Evolutionary conservation across 2,888 invertebrate genomes (phyloP).

Genomic region (Leuctra nigra): DNA sequence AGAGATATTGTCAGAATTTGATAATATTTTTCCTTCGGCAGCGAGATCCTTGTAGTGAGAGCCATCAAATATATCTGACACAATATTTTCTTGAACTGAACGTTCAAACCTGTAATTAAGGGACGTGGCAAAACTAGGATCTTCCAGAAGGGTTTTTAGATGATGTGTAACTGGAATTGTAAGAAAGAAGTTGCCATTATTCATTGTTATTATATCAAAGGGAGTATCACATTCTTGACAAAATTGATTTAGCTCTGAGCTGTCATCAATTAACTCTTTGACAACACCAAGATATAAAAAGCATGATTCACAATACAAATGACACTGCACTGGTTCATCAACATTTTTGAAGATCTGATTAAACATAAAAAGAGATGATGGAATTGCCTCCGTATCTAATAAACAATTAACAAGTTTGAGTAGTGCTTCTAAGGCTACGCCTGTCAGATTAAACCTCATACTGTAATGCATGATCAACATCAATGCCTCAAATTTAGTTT

Average conservation of each 20-base stretch:
- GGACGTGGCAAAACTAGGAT: not conserved
- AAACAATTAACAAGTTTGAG: too few species aligned
- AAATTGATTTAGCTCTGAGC: not conserved
- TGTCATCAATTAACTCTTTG: not conserved
- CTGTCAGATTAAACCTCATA: too few species aligned
- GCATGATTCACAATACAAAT: not conserved
- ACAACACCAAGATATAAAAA: not conserved
- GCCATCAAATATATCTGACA: constrained; percentile 16
- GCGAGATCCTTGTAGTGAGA: not conserved
- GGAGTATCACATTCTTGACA: not conserved
- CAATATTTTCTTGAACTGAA: not conserved
- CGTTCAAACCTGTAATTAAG: not conserved
- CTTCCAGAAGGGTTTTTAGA: not conserved
- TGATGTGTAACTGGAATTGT: not conserved
- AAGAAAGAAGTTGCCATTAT: not conserved
- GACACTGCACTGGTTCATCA: not conserved
- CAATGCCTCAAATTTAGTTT: not conserved
- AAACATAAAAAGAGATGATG: not conserved
- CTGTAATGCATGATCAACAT: too few species aligned
- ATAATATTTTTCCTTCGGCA: not conserved
- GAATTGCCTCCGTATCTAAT: not conserved
- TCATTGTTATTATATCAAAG: not conserved
- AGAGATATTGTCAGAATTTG: not conserved
- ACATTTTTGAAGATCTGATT: not conserved
- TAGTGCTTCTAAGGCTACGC: too few species aligned